Evolutionary conservation across 1,140 invertebrate genomes (phyloP).

Genomic region (Callitettix versicolor): DNA sequence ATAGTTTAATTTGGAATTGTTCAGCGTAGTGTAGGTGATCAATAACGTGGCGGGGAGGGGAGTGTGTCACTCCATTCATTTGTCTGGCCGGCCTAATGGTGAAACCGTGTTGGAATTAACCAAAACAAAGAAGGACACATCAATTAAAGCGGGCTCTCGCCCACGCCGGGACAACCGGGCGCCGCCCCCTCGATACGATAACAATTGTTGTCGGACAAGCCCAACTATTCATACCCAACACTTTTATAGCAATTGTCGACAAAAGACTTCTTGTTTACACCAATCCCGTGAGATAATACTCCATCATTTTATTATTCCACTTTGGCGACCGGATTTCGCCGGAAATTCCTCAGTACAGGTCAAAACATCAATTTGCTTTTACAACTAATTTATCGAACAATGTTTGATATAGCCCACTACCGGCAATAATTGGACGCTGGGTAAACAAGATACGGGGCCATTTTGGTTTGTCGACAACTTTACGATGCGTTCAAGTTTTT

Average conservation of each 20-base stretch:
- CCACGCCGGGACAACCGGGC: neutral
- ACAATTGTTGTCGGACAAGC: slow-evolving; percentile 1
- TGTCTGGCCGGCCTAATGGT: slow-evolving; percentile 13
- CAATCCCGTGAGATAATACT: slow-evolving; percentile 6
- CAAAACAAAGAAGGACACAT: slow-evolving; percentile 19
- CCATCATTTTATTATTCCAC: slow-evolving; percentile 14
- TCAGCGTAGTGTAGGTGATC: slow-evolving; percentile 3
- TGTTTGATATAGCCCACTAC: too few relatives aligned
- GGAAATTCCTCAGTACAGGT: neutral
- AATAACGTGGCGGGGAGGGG: neutral
- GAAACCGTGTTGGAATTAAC: slow-evolving; percentile 20
- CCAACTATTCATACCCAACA: slow-evolving; percentile 10
- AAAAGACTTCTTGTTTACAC: slow-evolving; percentile 9
- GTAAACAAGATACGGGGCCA: too few relatives aligned
- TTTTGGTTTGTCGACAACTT: too few relatives aligned
- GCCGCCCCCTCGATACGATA: neutral
- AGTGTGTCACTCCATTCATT: slow-evolving; percentile 11
- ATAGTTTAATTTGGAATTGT: slow-evolving; percentile 13
- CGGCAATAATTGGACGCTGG: too few relatives aligned
- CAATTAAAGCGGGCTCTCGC: slow-evolving; percentile 12
- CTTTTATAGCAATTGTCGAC: neutral
- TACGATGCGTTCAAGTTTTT: too few relatives aligned
- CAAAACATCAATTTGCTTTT: slow-evolving; percentile 4
- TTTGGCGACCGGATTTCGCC: neutral
- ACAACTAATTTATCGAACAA: slow-evolving; percentile 9